These are phyloP conservation scores for Peromyscus polionotus DNA, from an alignment of 2,113 vertebrate genomes.

Conservation along the genomic window DNA sequence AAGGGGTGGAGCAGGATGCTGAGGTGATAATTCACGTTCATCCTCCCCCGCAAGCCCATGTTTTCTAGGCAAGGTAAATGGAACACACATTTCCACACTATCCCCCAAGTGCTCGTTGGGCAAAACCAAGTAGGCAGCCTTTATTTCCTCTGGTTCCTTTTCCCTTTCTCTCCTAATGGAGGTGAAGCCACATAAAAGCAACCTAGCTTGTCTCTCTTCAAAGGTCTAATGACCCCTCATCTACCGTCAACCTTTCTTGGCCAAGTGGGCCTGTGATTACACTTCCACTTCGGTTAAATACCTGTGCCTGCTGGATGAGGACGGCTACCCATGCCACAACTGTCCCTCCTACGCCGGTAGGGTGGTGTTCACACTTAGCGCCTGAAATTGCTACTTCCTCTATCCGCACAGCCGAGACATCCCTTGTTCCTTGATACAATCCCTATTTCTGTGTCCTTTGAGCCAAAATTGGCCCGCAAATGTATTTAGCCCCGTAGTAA, in stretches of 20 bases:
- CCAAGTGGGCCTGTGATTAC: background rate
- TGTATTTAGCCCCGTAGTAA: background rate
- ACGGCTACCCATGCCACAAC: background rate
- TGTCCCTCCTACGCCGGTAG: background rate
- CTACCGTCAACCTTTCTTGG: conserved; percentile 26
- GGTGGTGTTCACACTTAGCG: background rate
- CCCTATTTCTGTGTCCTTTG: conserved; percentile 20
- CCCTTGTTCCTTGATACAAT: background rate
- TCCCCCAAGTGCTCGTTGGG: background rate
- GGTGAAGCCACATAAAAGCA: conserved; percentile 36
- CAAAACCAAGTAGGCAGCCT: conserved; percentile 37
- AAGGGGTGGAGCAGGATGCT: background rate
- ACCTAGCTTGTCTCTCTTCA: background rate
- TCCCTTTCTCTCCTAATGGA: conserved; percentile 40
- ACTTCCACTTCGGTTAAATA: conserved; percentile 46
- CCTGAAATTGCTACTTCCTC: background rate
- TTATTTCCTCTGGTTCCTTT: conserved; percentile 41
- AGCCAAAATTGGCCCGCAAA: background rate
- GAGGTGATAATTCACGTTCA: background rate
- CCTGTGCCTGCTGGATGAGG: background rate
- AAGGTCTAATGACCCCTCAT: conserved; percentile 40
- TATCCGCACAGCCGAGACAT: background rate
- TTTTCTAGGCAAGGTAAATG: background rate
- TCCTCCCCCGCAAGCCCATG: background rate
- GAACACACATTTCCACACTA: background rate